Base-by-base conservation (phyloP, 92 coral and sea anemone species). In the Zoanthus sociatus region DNA sequence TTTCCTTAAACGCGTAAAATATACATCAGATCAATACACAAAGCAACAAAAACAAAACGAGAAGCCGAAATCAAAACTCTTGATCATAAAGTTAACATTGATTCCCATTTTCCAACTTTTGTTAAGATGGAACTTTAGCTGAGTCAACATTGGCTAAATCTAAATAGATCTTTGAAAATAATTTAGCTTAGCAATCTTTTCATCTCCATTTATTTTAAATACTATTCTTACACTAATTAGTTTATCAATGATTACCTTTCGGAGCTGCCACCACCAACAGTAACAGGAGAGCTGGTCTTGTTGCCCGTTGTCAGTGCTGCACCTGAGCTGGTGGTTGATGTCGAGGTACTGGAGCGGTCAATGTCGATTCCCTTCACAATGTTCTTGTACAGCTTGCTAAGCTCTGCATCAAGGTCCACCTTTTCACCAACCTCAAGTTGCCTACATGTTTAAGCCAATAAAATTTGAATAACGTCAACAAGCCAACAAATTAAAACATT, bases 381-480 rank as follows among this genome's bases (percentile, higher is more conserved):
- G 72, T 91, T 84, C 79, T 95, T 95, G 90, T 91, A 93, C 53
- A 97, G 79, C 77, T 95, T 97, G 76, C 88, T 81, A 42, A 97
- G 94, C 68, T 97, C 99, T 42, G 82, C 91, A 13, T 93, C 98
- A n/a, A 92, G 67, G 60, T 97, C 99, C 45, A 89, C 89, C 86
- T 97, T 97, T 72, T 95, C 99, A 30, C 94, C 99, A 44, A 92
- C 91, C 68, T 95, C 98, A 71, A 97, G 54, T 30, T 93, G 88
- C 78, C 99, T 97, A 82, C 11, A 18, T 75, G 68, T 16, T 61
- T 61, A 14, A 6, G 17, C 17, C 15, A 61, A 61, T 7, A 56
- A 11, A 56, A 56, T 9, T 8, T 10, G 6, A 17, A 14, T 61
- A 60, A 6, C 16, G 17, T 13, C 0, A 4, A 0, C 18, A 60